phyloP scores from a whole-genome alignment of 2,797 vertebrate species.

The Takifugu ocellatus region DNA sequence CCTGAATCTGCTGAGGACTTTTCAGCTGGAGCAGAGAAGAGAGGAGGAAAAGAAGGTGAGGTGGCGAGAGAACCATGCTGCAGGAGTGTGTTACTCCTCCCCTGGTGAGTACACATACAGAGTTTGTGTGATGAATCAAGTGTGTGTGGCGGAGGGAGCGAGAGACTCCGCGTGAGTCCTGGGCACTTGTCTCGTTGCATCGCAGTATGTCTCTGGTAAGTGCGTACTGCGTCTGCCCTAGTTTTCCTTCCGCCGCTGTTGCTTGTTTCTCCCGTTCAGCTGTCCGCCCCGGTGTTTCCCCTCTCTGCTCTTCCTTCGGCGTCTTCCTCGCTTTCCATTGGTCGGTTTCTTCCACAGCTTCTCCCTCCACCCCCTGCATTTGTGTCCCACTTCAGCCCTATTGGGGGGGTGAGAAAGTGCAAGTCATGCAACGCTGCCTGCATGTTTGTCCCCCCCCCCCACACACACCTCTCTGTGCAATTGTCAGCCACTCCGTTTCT shows the following conservation, averaged over 20 bases:
- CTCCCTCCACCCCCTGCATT: conserved; percentile 8
- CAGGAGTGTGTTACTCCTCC: conserved; percentile 60
- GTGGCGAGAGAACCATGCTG: conserved; percentile 51
- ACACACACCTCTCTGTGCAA: conserved; percentile 29
- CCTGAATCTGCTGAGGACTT: conserved; percentile 50
- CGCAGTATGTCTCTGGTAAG: conserved; percentile 49
- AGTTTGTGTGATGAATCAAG: conserved; percentile 48
- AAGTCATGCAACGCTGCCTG: conserved; percentile 68
- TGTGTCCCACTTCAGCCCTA: conserved; percentile 15
- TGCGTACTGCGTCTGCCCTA: conserved; percentile 56
- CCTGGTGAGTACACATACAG: conserved; percentile 65
- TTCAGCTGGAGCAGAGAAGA: conserved; percentile 41
- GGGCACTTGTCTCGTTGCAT: conserved; percentile 42
- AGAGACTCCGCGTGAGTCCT: conserved; percentile 12
- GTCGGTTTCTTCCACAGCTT: conserved; percentile 1
- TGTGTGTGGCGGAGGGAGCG: conserved; percentile 13
- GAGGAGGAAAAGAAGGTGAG: conserved; percentile 45
- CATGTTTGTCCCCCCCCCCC: conserved; percentile 49
- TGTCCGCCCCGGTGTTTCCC: conserved; percentile 14
- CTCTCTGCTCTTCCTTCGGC: conserved; percentile 5
- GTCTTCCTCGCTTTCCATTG: conserved; percentile 21
- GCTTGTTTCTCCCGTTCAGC: conserved; percentile 31
- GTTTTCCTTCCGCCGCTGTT: conserved; percentile 41
- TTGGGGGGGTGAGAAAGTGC: conserved; percentile 65
- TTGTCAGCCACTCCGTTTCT: conserved; percentile 13